phyloP scores from a whole-genome alignment of 2,113 vertebrate species.

The Hystrix brachyura region DNA sequence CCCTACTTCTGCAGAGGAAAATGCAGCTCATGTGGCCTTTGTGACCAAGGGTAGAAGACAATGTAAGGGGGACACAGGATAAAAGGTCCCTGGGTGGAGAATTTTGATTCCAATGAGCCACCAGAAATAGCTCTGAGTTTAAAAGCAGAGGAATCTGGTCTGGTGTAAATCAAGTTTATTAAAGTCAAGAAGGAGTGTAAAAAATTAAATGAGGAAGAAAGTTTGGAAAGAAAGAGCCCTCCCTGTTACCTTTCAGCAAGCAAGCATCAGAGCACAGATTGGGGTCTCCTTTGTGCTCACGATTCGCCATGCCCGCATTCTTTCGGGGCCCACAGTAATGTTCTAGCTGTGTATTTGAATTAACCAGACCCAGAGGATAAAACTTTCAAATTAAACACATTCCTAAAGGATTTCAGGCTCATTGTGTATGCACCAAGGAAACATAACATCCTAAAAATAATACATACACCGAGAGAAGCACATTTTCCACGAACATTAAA shows the following conservation, averaged over 20 bases:
- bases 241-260: conserved; percentile 37
- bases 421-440: conserved; percentile 98
- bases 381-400: conserved; percentile 99
- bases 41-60: background rate
- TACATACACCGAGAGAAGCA: conserved; percentile 93
- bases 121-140: background rate
- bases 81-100: background rate
- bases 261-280: background rate
- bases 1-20: background rate
- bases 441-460: conserved; percentile 99
- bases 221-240: background rate
- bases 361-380: conserved; percentile 99
- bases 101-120: background rate
- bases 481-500: conserved; percentile 95
- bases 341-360: conserved; percentile 94
- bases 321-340: conserved; percentile 78
- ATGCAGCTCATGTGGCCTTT: background rate
- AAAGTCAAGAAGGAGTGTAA: background rate
- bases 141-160: background rate
- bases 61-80: background rate
- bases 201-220: background rate
- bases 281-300: conserved; percentile 55
- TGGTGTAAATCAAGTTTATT: background rate
- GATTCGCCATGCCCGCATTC: conserved; percentile 73
- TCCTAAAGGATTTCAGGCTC: conserved; percentile 97